Evolutionary conservation across 1,140 invertebrate species (phyloP), one percentile per base, ranked within the genome.

Genomic region (Solenopsis invicta): DNA sequence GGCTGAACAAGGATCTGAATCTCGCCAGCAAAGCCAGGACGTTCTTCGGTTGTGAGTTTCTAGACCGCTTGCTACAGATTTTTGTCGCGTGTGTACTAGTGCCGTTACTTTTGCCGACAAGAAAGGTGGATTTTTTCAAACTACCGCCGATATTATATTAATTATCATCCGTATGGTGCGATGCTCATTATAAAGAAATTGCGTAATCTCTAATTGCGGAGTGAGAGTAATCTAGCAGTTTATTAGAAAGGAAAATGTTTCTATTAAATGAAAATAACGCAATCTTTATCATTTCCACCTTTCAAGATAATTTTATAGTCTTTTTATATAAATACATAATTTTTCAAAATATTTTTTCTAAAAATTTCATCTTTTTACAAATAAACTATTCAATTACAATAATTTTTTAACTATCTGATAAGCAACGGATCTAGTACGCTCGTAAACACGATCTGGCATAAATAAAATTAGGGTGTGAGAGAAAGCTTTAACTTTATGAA

Each of bases 1-100:
- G 90, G 45, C 61, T 95, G 21, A 92, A 93, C 24, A 91, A 91
- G 78, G 91, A 93, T 54, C 69, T 94, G 37, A 81, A 93, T 34
- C 77, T 93, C 34, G 81, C 90, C 1, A 91, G 92, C 80, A 92
- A 92, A 16, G 92, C 94, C 45, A 94, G 95, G 91, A 95, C 93
- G n/a, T 95, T 95, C 80, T 95, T 95, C 82, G 94, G 94, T 71
- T 88, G 94, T 94, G 91, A 95, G 93, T 94, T 80, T 87, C 86
- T 71, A 69, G 10, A 69, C 13, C 66, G 88, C 80, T 87, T 87
- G 77, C 84, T 76, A 77, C 45, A 71, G 84, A 85, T 86, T 90
- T 84, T 87, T 78, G 72, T 87, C 75, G 81, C 74, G 75, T 80
- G 87, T 66, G 88, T 71, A 82, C 88, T 78, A 84, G 80, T 84